Evolutionary conservation across 1,140 invertebrate species (phyloP).

Genomic region (Hylaeus anthracinus): DNA sequence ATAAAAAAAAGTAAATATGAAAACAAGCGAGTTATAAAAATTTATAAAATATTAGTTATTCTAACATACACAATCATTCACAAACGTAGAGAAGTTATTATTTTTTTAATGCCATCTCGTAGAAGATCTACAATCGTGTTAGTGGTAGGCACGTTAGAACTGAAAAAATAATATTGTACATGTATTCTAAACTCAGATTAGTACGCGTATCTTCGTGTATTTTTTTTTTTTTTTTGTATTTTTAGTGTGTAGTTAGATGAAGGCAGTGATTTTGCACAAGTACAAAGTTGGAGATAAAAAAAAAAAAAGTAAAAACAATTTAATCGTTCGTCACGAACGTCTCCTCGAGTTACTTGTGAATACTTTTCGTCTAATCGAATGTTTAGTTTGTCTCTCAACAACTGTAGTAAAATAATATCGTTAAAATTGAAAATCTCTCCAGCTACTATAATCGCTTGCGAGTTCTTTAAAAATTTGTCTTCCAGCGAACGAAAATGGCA

Average conservation of each 20-base stretch:
- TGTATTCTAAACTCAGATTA: conserved; percentile 9
- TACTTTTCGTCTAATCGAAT: conserved; percentile 17
- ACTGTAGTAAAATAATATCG: conserved; percentile 31
- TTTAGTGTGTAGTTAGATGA: conserved; percentile 25
- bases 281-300: background rate
- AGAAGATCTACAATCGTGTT: conserved; percentile 30
- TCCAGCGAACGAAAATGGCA: conserved; percentile 57
- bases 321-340: background rate
- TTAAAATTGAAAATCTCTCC: conserved; percentile 48
- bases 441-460: conserved; percentile 36
- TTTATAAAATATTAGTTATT: conserved; percentile 29
- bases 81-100: conserved; percentile 32
- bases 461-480: conserved; percentile 16
- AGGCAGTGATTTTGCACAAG: conserved; percentile 42
- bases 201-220: conserved; percentile 5
- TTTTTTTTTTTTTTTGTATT: background rate
- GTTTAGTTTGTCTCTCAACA: conserved; percentile 2
- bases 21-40: conserved; percentile 19
- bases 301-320: background rate
- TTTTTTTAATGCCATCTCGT: conserved; percentile 37
- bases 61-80: conserved; percentile 25
- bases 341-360: background rate
- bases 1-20: conserved; percentile 8
- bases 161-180: conserved; percentile 34
- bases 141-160: conserved; percentile 45